phyloP scores from a whole-genome alignment of 37 sponge, comb jelly and placozoan genomes.

The Ephydatia muelleri region DNA sequence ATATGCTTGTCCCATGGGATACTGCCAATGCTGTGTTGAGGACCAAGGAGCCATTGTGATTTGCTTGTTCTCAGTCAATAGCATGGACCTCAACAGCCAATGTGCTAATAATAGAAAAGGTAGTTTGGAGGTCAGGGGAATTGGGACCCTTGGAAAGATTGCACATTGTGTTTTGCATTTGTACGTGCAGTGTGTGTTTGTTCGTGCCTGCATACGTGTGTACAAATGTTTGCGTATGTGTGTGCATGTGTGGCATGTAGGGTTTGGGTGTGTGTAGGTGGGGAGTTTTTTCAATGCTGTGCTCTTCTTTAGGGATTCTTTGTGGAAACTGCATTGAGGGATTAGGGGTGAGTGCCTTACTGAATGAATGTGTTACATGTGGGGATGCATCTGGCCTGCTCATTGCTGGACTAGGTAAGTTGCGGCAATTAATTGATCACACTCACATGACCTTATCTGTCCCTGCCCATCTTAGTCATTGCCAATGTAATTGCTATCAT shows the following conservation, averaged over 20 bases:
- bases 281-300: neutral
- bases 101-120: constrained; percentile 32
- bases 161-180: too few species aligned
- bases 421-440: neutral
- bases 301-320: constrained; percentile 44
- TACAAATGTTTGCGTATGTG: too few species aligned
- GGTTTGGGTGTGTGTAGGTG: neutral
- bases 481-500: neutral
- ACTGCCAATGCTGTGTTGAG: constrained; percentile 31
- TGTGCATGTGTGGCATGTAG: too few species aligned
- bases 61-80: constrained; percentile 27
- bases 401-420: constrained; percentile 33
- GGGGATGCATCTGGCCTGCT: constrained; percentile 27
- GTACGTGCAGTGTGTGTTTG: too few species aligned
- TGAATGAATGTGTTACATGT: constrained; percentile 61
- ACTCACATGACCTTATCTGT: neutral
- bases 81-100: neutral
- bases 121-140: neutral
- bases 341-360: constrained; percentile 43
- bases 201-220: too few species aligned
- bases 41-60: neutral
- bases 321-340: constrained; percentile 69
- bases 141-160: too few species aligned
- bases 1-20: constrained; percentile 43
- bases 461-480: neutral